Evolutionary conservation across 2,888 invertebrate species (phyloP).

Genomic region (Parnassius orleans): DNA sequence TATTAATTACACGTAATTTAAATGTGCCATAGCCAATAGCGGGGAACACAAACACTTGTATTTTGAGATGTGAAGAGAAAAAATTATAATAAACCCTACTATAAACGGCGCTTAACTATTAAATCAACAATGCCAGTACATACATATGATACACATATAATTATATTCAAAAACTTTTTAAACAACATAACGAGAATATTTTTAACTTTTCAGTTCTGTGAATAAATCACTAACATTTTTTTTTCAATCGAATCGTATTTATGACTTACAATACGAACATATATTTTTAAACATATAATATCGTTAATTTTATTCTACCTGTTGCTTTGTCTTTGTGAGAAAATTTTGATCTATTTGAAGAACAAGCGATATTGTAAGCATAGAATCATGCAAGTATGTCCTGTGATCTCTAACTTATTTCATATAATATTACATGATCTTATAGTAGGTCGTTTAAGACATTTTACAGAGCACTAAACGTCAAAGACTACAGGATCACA

Average conservation of each 20-base stretch:
- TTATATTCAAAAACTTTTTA: constrained; percentile 64
- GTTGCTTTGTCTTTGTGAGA: constrained; percentile 31
- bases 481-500: constrained; percentile 3
- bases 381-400: constrained; percentile 43
- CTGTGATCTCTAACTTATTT: constrained; percentile 14
- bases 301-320: constrained; percentile 28
- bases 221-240: constrained; percentile 76
- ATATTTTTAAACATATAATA: constrained; percentile 33
- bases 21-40: constrained; percentile 52
- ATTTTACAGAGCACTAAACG: not conserved
- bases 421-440: not conserved
- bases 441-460: not conserved
- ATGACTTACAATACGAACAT: constrained; percentile 38
- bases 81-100: constrained; percentile 38
- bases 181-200: constrained; percentile 78
- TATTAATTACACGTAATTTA: constrained; percentile 52
- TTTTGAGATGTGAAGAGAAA: constrained; percentile 46
- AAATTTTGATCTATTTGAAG: constrained; percentile 52
- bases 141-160: constrained; percentile 69
- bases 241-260: constrained; percentile 52
- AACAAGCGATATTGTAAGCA: constrained; percentile 62
- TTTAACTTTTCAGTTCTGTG: constrained; percentile 80
- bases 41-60: constrained; percentile 56
- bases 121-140: constrained; percentile 74
- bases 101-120: constrained; percentile 71